Evolutionary conservation across 2,797 vertebrate genomes (phyloP).

Genomic region (Myotis vivesi): DNA sequence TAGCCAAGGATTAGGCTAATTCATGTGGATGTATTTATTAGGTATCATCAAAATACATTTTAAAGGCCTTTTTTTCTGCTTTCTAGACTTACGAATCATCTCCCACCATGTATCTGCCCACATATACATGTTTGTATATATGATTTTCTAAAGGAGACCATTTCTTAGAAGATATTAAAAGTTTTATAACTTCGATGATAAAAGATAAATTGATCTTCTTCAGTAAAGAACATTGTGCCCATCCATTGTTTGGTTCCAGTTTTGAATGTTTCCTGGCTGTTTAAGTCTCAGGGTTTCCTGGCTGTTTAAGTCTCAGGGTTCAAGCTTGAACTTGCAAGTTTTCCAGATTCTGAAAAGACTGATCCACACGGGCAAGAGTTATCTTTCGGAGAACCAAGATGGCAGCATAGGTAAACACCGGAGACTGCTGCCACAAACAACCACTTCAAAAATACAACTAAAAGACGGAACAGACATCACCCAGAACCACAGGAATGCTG

Average conservation of each 20-base stretch:
- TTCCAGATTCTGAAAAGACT: background rate
- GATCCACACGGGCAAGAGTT: background rate
- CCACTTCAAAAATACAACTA: no score
- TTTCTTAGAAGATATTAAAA: background rate
- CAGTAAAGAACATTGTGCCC: background rate
- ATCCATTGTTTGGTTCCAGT: background rate
- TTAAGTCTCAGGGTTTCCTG: background rate
- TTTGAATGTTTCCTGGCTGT: background rate
- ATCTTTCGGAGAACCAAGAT: no score
- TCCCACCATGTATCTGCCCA: background rate
- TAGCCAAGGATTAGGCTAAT: background rate
- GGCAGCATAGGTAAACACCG: no score
- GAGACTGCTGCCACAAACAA: no score
- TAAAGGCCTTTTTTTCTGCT: background rate
- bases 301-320: background rate
- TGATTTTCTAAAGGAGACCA: background rate
- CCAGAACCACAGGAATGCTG: no score
- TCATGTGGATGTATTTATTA: background rate
- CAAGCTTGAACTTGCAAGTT: background rate
- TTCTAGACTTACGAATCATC: background rate
- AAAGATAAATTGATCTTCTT: background rate
- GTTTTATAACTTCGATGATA: background rate
- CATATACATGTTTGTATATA: background rate
- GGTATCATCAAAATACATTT: background rate
- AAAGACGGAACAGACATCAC: no score